Conservation (phyloP, 2,113 vertebrate species). For the Spilogale gracilis region DNA sequence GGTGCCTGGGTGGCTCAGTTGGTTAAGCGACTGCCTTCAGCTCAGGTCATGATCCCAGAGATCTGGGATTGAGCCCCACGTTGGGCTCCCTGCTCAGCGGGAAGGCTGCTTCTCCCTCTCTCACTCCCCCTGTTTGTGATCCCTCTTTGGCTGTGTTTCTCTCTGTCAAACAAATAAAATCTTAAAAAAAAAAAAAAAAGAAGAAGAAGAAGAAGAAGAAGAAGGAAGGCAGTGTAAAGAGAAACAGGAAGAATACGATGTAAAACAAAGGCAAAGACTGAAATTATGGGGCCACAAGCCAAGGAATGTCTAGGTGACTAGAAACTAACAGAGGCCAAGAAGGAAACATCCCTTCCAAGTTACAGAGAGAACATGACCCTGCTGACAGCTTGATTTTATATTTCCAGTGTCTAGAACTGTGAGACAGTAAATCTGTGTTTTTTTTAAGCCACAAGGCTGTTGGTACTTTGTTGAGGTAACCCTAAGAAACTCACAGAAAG, state of each 20-base stretch:
- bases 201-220: too few relatives aligned
- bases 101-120: too few relatives aligned
- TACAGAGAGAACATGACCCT: background rate
- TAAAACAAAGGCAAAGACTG: background rate
- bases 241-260: background rate
- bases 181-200: too few relatives aligned
- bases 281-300: background rate
- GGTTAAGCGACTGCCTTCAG: too few relatives aligned
- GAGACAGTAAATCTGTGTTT: background rate
- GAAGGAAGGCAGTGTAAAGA: background rate
- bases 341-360: background rate
- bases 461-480: background rate
- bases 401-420: background rate
- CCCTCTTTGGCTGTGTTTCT: too few relatives aligned
- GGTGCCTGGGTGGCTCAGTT: too few relatives aligned
- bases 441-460: background rate
- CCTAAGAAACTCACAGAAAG: background rate
- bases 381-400: background rate
- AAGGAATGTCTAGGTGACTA: background rate
- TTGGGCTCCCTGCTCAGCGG: too few relatives aligned
- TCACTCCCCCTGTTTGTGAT: too few relatives aligned
- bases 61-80: too few relatives aligned
- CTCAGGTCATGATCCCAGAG: too few relatives aligned
- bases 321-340: background rate
- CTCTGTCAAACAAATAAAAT: too few relatives aligned